Evolutionary conservation across 2,888 invertebrate genomes (phyloP).

Genomic region (Pristionchus arcanus): DNA sequence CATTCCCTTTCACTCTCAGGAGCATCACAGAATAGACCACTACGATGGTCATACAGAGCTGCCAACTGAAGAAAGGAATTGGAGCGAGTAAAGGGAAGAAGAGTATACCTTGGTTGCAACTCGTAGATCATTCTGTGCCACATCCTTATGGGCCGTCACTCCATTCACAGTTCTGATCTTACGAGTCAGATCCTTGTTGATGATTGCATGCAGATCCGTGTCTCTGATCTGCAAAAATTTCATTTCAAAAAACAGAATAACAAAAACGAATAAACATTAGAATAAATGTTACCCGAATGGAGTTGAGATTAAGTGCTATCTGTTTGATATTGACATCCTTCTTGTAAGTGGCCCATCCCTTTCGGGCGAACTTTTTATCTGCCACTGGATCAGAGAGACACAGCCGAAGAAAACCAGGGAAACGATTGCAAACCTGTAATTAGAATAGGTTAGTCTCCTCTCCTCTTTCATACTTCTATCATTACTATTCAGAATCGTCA

Average conservation of each 20-base stretch:
- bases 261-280: background rate
- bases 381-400: slow-evolving; percentile 97
- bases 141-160: slow-evolving; percentile 90
- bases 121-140: slow-evolving; percentile 82
- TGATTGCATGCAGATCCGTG: slow-evolving; percentile 94
- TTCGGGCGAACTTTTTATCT: slow-evolving; percentile 94
- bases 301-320: slow-evolving; percentile 98
- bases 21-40: slow-evolving; percentile 79
- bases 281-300: slow-evolving; percentile 84
- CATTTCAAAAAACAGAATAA: background rate
- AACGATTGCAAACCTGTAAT: slow-evolving; percentile 89
- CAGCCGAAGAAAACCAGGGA: slow-evolving; percentile 94
- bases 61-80: slow-evolving; percentile 75
- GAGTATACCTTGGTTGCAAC: slow-evolving; percentile 79
- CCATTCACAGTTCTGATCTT: slow-evolving; percentile 94
- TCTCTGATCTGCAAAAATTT: slow-evolving; percentile 85
- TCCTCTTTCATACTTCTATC: background rate
- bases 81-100: background rate
- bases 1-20: slow-evolving; percentile 65
- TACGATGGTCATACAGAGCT: slow-evolving; percentile 81
- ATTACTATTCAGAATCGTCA: background rate
- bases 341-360: slow-evolving; percentile 95
- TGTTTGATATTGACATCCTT: slow-evolving; percentile 98
- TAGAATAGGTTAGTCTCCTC: background rate
- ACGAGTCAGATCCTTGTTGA: slow-evolving; percentile 95